Evolutionary conservation across 2,888 invertebrate species (phyloP), one percentile per base, ranked within the genome.

Genomic region (Patella ulyssiponensis): DNA sequence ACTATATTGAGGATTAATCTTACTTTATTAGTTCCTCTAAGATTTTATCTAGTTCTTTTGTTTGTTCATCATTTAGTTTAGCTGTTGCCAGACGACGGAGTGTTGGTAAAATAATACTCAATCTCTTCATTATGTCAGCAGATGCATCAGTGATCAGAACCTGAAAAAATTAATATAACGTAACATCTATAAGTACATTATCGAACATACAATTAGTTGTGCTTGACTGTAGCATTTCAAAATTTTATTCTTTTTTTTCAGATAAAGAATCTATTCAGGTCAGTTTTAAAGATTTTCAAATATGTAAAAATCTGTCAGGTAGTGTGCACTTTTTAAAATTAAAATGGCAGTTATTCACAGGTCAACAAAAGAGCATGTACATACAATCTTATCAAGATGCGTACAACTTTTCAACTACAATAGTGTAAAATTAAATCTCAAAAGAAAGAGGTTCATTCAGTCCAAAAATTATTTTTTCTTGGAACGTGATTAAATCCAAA

Each of bases 91-190:
- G 82, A 64, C 87, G 83, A 23, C 87, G 78, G 69, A 89, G 79
- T 33, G 79, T 76, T 20, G 88, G 89, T 71, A 88, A 77, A 12
- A 85, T 78, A 20, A 80, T 81, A 52, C 86, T 83, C 58, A 91
- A 77, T 23, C 80, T 79, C 7, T 80, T 80, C 73, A 84, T 83
- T 17, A 88, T 85, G 15, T 80, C 71, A 27, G 83, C 80, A 9
- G 90, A 90, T 15, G 80, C 76, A 52, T 89, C 88, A 51, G 89
- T 90, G 56, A 89, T 86, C 71, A 91, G 79, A 0, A 90, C 87
- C 88, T 89, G 76, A 17, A 81, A 70, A 73, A 23, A 44, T 20
- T 2, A 12, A 54, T 73, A 44, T n/a, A 54, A 71, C 11, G 27
- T 71, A 71, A 17, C 71, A 71, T 33, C 71, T 5, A 71, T 11